These are phyloP conservation scores for Triops cancriformis DNA, from an alignment of 1,140 invertebrate genomes.

Conservation along the genomic window DNA sequence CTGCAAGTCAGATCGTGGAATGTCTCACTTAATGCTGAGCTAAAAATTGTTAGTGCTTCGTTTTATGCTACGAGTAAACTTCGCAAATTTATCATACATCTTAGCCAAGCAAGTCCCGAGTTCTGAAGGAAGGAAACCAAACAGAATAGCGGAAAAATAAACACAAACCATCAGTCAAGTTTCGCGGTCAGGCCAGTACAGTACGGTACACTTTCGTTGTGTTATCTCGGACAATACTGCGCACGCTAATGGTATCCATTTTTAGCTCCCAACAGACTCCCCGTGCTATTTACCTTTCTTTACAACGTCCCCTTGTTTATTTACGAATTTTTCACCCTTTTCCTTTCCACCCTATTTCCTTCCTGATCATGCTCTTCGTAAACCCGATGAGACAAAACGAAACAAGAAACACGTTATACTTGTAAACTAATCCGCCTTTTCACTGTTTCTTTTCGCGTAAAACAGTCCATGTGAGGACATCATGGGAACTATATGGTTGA, in stretches of 20 bases:
- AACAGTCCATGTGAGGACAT: conserved; percentile 62
- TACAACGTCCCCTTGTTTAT: too few species aligned
- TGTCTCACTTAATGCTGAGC: too few species aligned
- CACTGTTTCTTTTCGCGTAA: neutral
- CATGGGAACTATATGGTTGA: conserved; percentile 68
- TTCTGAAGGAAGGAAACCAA: too few species aligned
- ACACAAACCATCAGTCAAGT: neutral
- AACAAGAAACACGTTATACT: neutral
- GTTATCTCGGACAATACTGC: neutral
- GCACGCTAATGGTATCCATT: neutral
- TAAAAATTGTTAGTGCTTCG: too few species aligned
- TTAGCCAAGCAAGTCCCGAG: neutral
- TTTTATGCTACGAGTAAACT: neutral
- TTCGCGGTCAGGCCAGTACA: neutral
- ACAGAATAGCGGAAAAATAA: neutral
- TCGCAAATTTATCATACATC: neutral
- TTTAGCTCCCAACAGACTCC: neutral
- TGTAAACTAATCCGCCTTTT: too few species aligned
- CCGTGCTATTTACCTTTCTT: too few species aligned
- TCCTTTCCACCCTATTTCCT: too few species aligned
- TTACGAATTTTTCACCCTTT: too few species aligned
- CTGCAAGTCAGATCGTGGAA: too few species aligned
- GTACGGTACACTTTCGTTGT: neutral
- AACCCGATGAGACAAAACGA: neutral
- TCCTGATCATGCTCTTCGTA: neutral